Evolutionary conservation across 2,888 invertebrate species (phyloP).

Genomic region (Euphydryas editha): DNA sequence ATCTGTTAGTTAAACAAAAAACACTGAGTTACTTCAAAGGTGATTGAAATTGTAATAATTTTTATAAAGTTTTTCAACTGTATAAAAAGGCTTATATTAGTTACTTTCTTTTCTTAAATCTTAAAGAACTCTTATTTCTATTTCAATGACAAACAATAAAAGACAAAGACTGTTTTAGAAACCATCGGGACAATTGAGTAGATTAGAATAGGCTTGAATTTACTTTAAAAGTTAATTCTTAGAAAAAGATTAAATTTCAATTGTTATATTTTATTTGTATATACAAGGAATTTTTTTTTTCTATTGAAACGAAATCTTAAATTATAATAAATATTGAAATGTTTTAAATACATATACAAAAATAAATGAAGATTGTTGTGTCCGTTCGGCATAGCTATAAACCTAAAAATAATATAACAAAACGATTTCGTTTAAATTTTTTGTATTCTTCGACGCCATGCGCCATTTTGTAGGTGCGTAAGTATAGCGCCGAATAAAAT

Average conservation of each 20-base stretch:
- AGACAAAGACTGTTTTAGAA: conserved; percentile 46
- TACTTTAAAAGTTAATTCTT: conserved; percentile 28
- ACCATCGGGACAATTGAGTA: conserved; percentile 40
- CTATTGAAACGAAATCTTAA: background rate
- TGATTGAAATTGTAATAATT: conserved; percentile 6
- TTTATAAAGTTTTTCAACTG: background rate
- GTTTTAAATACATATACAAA: too few relatives aligned
- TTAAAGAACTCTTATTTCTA: conserved; percentile 52
- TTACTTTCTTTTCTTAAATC: conserved; percentile 52
- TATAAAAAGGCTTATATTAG: background rate
- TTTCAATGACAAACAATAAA: conserved; percentile 55
- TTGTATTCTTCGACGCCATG: too few relatives aligned
- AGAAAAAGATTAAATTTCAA: conserved; percentile 22
- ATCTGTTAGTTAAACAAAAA: too few relatives aligned
- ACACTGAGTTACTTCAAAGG: too few relatives aligned
- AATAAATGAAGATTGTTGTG: too few relatives aligned
- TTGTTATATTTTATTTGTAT: conserved; percentile 5
- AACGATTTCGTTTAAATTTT: too few relatives aligned
- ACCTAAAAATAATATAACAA: too few relatives aligned
- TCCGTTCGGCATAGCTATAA: too few relatives aligned
- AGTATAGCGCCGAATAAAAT: too few relatives aligned
- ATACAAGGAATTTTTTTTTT: background rate
- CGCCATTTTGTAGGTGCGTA: too few relatives aligned
- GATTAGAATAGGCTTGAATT: conserved; percentile 35
- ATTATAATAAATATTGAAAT: background rate